phyloP scores from a whole-genome alignment of 2,888 invertebrate genomes.

The Thymelicus acteon region DNA sequence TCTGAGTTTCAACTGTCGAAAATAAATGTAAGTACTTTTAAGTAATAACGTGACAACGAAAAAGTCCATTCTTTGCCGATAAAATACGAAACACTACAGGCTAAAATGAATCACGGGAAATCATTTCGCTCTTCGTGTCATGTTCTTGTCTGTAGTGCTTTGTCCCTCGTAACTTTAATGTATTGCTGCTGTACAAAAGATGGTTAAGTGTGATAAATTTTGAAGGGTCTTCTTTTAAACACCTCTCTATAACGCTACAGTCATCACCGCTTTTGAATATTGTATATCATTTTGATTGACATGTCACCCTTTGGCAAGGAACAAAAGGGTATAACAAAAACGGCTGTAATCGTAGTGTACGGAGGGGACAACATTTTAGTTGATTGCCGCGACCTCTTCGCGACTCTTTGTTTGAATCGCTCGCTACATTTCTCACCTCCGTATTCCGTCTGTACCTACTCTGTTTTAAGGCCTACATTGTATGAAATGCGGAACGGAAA shows the following conservation, averaged over 20 bases:
- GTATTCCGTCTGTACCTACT: constrained; percentile 17
- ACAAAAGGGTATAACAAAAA: constrained; percentile 24
- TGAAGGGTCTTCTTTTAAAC: constrained; percentile 32
- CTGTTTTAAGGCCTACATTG: constrained; percentile 12
- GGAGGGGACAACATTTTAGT: constrained; percentile 51
- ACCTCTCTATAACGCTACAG: constrained; percentile 32
- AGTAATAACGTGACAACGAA: not conserved
- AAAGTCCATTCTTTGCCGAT: not conserved
- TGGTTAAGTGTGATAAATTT: constrained; percentile 36
- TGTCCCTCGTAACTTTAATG: constrained; percentile 20
- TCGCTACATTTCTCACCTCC: constrained; percentile 26
- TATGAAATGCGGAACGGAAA: not conserved
- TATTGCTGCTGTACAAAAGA: constrained; percentile 35
- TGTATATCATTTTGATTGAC: constrained; percentile 37
- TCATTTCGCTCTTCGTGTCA: not conserved
- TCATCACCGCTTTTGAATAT: constrained; percentile 33
- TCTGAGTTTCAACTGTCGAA: no score
- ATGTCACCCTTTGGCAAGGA: constrained; percentile 23
- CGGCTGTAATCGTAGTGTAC: constrained; percentile 24
- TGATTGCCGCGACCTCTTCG: constrained; percentile 58
- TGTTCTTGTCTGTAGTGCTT: constrained; percentile 1
- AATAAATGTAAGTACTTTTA: no score
- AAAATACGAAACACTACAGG: not conserved
- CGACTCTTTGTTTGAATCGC: constrained; percentile 39
- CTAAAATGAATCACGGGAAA: not conserved